A percentile compares a stretch with the other conserved stretches of the same genome.
phyloP scores from a whole-genome alignment of 2,888 invertebrate genomes.

The Tetrapedia diversipes region DNA sequence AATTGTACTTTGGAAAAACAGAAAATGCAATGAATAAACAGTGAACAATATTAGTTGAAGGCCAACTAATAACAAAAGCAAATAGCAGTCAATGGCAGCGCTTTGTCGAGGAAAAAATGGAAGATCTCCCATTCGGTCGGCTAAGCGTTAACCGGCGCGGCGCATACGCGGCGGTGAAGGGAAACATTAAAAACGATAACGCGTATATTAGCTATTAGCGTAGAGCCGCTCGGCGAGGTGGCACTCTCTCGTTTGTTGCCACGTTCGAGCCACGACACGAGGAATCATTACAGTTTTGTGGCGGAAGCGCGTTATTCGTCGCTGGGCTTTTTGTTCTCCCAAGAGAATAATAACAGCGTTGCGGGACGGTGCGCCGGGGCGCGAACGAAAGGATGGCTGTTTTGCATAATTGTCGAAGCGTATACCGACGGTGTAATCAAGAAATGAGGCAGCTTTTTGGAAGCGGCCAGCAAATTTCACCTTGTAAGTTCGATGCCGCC shows the following conservation, averaged over 20 bases:
- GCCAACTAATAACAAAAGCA: too few species aligned
- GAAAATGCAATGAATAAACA: too few species aligned
- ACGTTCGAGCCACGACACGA: not conserved
- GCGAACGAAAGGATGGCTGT: slow-evolving; percentile 69
- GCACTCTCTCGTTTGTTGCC: slow-evolving; percentile 17
- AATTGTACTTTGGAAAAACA: too few species aligned
- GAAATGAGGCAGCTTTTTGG: slow-evolving; percentile 70
- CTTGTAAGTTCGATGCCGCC: slow-evolving; percentile 61
- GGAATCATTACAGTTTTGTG: slow-evolving; percentile 43
- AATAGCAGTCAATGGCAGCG: too few species aligned
- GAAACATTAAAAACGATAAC: slow-evolving; percentile 1
- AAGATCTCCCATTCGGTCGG: too few species aligned
- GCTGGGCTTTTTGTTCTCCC: slow-evolving; percentile 55
- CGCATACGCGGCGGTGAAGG: not conserved
- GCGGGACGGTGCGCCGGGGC: slow-evolving; percentile 62
- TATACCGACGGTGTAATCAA: slow-evolving; percentile 69
- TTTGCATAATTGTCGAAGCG: slow-evolving; percentile 72
- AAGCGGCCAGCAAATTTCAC: slow-evolving; percentile 65
- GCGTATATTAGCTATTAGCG: too few species aligned
- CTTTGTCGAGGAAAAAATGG: too few species aligned
- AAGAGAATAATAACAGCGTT: slow-evolving; percentile 65
- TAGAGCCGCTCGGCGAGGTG: slow-evolving; percentile 9
- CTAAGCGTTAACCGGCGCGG: not conserved
- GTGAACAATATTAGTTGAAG: too few species aligned
- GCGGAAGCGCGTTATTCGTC: slow-evolving; percentile 60